Evolutionary conservation across 2,113 vertebrate species (phyloP).

Genomic region (Aleadryas rufinucha): DNA sequence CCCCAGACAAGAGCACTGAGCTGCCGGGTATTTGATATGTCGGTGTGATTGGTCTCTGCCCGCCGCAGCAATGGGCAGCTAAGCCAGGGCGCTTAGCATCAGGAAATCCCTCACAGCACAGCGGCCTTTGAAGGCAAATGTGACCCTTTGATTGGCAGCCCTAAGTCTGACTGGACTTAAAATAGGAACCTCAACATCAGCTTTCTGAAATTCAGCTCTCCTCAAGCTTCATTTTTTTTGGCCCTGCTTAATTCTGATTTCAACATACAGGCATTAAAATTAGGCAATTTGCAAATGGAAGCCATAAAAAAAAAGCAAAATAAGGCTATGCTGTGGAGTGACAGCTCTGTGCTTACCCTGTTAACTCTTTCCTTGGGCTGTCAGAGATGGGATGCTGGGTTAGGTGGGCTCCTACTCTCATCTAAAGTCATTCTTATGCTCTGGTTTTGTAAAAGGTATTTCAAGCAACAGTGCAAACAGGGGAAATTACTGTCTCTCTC

Average conservation of each 20-base stretch:
- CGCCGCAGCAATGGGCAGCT: not conserved
- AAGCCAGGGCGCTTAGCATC: not conserved
- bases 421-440: not conserved
- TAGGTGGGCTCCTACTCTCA: not conserved
- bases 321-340: not conserved
- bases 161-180: not conserved
- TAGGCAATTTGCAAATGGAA: not conserved
- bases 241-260: not conserved
- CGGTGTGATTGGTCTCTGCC: not conserved
- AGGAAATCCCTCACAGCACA: not conserved
- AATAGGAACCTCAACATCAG: not conserved
- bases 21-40: not conserved
- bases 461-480: not conserved
- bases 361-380: not conserved
- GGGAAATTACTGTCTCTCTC: not conserved
- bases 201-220: not conserved
- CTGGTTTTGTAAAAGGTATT: not conserved
- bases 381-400: not conserved
- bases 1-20: not conserved
- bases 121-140: not conserved
- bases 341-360: not conserved
- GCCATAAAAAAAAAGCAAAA: not conserved
- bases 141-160: constrained; percentile 29
- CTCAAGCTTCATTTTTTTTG: not conserved
- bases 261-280: not conserved